Evolutionary conservation across 2,797 vertebrate species (phyloP).

Genomic region (Apogon hyalosoma): DNA sequence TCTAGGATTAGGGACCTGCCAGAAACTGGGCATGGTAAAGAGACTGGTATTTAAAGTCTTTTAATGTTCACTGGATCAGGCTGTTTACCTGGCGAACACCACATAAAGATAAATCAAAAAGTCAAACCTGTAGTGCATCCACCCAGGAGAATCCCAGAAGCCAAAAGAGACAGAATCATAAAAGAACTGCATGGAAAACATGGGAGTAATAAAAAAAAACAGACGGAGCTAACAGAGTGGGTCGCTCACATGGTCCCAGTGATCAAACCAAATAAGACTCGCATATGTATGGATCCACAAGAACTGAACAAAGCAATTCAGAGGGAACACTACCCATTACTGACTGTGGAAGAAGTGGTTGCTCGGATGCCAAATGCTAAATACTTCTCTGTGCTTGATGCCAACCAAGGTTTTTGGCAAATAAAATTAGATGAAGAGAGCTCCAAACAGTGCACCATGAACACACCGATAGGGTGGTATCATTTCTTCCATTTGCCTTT

Average conservation of each 20-base stretch:
- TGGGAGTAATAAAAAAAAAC: slow-evolving; percentile 9
- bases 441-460: slow-evolving; percentile 33
- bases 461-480: slow-evolving; percentile 11
- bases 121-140: slow-evolving; percentile 11
- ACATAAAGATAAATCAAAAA: slow-evolving; percentile 14
- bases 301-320: slow-evolving; percentile 21
- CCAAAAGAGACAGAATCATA: slow-evolving; percentile 6
- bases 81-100: slow-evolving; percentile 14
- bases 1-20: no score
- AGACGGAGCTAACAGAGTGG: slow-evolving; percentile 28
- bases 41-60: slow-evolving; percentile 10
- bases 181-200: slow-evolving; percentile 8
- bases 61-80: slow-evolving; percentile 18
- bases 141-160: slow-evolving; percentile 3
- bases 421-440: slow-evolving; percentile 29
- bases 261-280: slow-evolving; percentile 20
- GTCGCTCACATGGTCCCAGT: slow-evolving; percentile 17
- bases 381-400: slow-evolving; percentile 24
- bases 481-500: slow-evolving; percentile 2
- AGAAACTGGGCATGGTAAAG: neutral
- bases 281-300: slow-evolving; percentile 22
- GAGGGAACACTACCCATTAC: slow-evolving; percentile 27
- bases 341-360: slow-evolving; percentile 21
- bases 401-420: slow-evolving; percentile 41
- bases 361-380: slow-evolving; percentile 27